Conservation (phyloP, 2,113 vertebrate genomes). For the Pedionomus torquatus region DNA sequence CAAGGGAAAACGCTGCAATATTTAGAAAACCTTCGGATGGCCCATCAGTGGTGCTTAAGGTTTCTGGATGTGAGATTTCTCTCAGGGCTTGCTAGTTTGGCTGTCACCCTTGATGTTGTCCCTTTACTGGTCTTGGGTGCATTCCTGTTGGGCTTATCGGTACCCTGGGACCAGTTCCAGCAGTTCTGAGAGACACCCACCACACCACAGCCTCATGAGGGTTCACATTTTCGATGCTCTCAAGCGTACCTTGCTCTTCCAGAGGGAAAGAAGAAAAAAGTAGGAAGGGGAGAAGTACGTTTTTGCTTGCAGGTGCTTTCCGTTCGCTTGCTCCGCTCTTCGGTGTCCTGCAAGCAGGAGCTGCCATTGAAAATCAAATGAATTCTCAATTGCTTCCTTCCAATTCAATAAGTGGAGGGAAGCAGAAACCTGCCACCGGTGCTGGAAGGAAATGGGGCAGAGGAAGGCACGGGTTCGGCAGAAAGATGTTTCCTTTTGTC, state of each 20-base stretch:
- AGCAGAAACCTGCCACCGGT: constrained; percentile 4
- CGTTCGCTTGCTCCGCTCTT: background rate
- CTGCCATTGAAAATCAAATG: constrained; percentile 64
- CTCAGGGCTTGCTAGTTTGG: background rate
- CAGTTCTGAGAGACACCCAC: background rate
- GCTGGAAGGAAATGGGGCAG: constrained; percentile 19
- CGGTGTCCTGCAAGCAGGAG: constrained; percentile 5
- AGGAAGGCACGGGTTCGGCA: background rate
- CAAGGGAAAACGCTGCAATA: background rate
- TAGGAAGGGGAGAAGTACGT: background rate
- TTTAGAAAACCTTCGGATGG: background rate
- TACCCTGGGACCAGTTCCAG: background rate
- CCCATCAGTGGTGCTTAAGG: background rate
- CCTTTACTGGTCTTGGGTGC: accelerated
- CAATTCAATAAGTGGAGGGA: constrained; percentile 58
- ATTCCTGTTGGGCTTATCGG: accelerated
- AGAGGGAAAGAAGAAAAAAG: background rate
- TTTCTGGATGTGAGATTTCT: accelerated
- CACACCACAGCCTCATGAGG: accelerated
- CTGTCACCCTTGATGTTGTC: background rate
- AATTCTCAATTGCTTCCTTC: constrained; percentile 67
- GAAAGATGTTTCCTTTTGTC: background rate
- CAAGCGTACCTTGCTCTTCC: accelerated
- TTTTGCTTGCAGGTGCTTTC: background rate
- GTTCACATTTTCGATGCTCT: accelerated